Base-by-base conservation (phyloP, 2,797 vertebrate genomes). In the Cottoperca gobio region DNA sequence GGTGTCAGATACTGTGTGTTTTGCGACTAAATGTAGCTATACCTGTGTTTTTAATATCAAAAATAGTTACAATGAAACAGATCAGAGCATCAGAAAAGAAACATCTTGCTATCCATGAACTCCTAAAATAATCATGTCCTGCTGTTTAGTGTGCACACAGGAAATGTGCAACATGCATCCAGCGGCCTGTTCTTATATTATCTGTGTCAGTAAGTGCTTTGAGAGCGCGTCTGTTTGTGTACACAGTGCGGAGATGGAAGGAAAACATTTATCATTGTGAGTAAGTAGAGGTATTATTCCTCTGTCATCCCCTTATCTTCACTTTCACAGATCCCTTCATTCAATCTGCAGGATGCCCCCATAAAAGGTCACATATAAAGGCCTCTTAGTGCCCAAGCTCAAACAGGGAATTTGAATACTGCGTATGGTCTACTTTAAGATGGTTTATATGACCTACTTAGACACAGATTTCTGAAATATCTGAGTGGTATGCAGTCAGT, bases 371-470 rank as follows among this genome's bases (percentile, higher is more conserved):
- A 46, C 33, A 37, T 16, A 62, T 23, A 57, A 33, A 55, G 26
- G 45, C 37, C 16, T 40, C 5, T 37, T 19, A 26, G 60, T 62
- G 33, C 21, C 55, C 10, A 6, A 54, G 48, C 49, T 52, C 53
- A 61, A 48, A 31, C 23, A 42, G 28, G 50, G 46, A 35, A 65
- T 72, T 73, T 54, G 19, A 82, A 49, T 50, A 48, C n/a, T n/a
- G 17, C 45, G 16, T 6, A 12, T 23, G 37, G 45, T 28, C 6
- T 50, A 28, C 43, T 58, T 75, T 57, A 24, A 52, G 39, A 73
- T 48, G 35, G 35, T 31, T 61, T 70, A 35, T 68, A 33, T 84
- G 79, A 89, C 72, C 60, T 81, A 80, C 61, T 83, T 82, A 67
- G 42, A 69, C 53, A 42, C 48, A 70, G 37, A 65, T 66, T 73